Evolutionary conservation across 1,140 invertebrate genomes (phyloP), one percentile per base, ranked within the genome.

Genomic region (Macrotrachela quadricornifera): DNA sequence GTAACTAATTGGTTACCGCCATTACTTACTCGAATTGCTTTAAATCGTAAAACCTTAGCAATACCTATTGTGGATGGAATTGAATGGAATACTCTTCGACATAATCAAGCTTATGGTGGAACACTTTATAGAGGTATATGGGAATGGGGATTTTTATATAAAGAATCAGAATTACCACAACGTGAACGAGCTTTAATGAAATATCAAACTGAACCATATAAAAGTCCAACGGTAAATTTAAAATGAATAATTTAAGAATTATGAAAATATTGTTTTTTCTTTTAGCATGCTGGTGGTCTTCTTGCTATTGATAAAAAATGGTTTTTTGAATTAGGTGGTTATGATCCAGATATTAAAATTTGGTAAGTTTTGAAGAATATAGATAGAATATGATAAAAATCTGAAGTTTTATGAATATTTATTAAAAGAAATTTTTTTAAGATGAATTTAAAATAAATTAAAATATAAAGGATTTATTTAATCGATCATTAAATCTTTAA

Each of bases 141-240:
- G 70, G 92, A 97, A 73, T 96, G 91, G 92, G 92, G 92, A n/a
- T 92, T 96, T 81, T 72, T 95, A 10, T 97, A 97, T 30, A 30
- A 30, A 8, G 21, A 30, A 30, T 4, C 21, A 8, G 21, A 30
- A 30, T 30, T 30, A 30, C 21, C 21, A 30, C 21, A 30, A 30
- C 21, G 21, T 30, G 21, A 30, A 30, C 2, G 21, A 30, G 8
- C 2, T 30, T 30, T 30, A 30, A 30, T 30, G 21, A 30, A 30
- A 30, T 30, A 30, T 30, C 21, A 2, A 30, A 30, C 21, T 30
- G 21, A 30, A 30, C 21, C 21, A 30, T 30, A 30, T 65, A 96
- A 96, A 30, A 30, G 21, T 30, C 21, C 56, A 82, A 15, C n/a
- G 1, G 15, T 30, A 30, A 30, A 30, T 30, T 4, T 2, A 30